Evolutionary conservation across 2,888 invertebrate genomes (phyloP).

Genomic region (Hyposoter dolosus): DNA sequence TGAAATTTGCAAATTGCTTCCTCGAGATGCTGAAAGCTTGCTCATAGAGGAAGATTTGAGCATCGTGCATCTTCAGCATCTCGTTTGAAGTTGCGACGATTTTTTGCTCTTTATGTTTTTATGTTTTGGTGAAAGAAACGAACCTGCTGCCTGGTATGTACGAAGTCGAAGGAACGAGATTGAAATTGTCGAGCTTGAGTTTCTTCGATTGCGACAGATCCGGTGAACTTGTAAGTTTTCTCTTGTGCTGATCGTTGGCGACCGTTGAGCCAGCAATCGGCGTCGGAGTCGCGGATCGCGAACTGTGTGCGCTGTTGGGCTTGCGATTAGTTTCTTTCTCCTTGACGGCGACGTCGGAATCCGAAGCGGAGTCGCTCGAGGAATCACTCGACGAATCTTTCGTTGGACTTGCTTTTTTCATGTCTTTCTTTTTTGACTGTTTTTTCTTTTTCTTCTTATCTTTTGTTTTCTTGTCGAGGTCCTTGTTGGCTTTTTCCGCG

Average conservation of each 20-base stretch:
- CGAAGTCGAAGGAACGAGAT: conserved; percentile 83
- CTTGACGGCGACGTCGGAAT: conserved; percentile 73
- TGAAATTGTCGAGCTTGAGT: conserved; percentile 85
- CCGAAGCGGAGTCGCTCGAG: conserved; percentile 81
- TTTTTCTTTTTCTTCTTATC: conserved; percentile 84
- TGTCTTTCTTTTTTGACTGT: conserved; percentile 80
- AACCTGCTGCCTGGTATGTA: conserved; percentile 86
- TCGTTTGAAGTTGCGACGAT: no score
- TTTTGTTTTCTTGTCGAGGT: conserved; percentile 81
- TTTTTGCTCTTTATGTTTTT: no score
- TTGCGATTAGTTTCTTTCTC: conserved; percentile 86
- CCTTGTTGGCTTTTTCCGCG: conserved; percentile 85
- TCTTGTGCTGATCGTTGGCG: conserved; percentile 78
- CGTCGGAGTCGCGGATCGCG: conserved; percentile 79
- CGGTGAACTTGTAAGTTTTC: conserved; percentile 83
- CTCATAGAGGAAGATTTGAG: no score
- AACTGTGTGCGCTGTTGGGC: conserved; percentile 86
- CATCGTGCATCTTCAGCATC: no score
- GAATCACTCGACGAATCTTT: conserved; percentile 83
- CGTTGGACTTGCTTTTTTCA: conserved; percentile 75
- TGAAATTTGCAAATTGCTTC: no score
- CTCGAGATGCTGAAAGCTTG: no score
- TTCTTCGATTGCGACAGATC: conserved; percentile 86
- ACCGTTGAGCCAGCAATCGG: conserved; percentile 84
- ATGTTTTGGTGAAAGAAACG: background rate